Evolutionary conservation across 2,113 vertebrate genomes (phyloP), one percentile per base, ranked within the genome.

Genomic region (Cromileptes altivelis): DNA sequence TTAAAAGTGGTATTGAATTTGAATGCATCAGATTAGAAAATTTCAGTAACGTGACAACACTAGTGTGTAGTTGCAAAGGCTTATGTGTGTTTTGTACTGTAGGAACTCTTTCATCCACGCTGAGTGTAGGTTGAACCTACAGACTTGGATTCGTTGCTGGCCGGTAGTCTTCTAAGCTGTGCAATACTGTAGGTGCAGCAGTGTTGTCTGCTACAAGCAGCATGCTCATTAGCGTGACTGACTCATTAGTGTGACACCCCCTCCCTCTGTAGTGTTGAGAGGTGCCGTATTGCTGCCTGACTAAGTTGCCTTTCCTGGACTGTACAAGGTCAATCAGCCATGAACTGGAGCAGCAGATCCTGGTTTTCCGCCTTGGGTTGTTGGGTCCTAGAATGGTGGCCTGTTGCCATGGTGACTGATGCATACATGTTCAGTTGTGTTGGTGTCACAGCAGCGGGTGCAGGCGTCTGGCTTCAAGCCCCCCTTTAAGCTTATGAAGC

Each of bases 281-380:
- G 58, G 53, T 76, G 65, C 13, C 2, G 3, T 15, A 77, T 71
- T 60, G 69, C 33, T 80, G 33, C 76, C 47, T 75, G 52, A 56
- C 70, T 70, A 65, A 21, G 25, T 19, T 67, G 47, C 50, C 57
- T 72, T 81, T 71, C 13, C 63, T 60, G 9, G 57, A 55, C 49
- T 57, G 42, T 53, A 57, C 80, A 81, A 84, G 82, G 83, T 83
- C 80, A 82, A 4, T 65, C 68, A 50, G 63, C 1, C 64, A 57
- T 92, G 52, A 87, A 60, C 11, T 42, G 55, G 33, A 81, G 77
- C 70, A 60, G 63, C n/a, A 14, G 57, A 68, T 52, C 75, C 18
- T 47, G 50, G 50, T 45, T 57, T 42, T 21, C 23, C 0, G 4
- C 61, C 37, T 14, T 1, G 10, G 56, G 55, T 74, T 17, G 18